A percentile compares a stretch with the other conserved stretches of the same genome.
These are phyloP conservation scores for Lepidotrigona ventralis DNA, from an alignment of 1,140 invertebrate species.

Conservation along the genomic window DNA sequence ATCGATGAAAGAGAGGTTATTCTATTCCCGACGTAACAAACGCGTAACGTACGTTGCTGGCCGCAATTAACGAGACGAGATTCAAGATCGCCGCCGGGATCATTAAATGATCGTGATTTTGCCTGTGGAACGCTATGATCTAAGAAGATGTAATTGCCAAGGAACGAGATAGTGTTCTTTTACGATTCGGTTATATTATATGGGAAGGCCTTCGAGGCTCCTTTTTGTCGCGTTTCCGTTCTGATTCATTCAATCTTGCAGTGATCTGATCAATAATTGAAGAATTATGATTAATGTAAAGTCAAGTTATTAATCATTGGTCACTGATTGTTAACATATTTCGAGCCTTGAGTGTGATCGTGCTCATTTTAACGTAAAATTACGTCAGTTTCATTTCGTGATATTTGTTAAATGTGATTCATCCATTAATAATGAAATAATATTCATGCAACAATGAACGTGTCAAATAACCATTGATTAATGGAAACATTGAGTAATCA, in stretches of 20 bases:
- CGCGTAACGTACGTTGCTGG: not conserved
- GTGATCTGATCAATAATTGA: too few relatives aligned
- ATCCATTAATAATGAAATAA: too few relatives aligned
- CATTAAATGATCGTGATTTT: not conserved
- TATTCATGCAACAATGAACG: too few relatives aligned
- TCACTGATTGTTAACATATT: too few relatives aligned
- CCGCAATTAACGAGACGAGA: constrained; percentile 25
- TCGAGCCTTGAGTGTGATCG: too few relatives aligned
- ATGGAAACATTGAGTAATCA: too few relatives aligned
- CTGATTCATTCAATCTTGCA: not conserved
- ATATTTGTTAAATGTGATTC: too few relatives aligned
- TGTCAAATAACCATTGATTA: too few relatives aligned
- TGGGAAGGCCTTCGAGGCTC: not conserved
- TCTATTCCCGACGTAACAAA: not conserved
- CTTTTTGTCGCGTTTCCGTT: not conserved
- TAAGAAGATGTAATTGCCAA: not conserved
- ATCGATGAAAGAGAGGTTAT: constrained; percentile 2
- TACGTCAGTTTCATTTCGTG: too few relatives aligned
- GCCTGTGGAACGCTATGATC: not conserved
- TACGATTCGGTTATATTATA: not conserved
- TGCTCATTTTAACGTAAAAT: too few relatives aligned
- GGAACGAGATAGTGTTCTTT: not conserved
- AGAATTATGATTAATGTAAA: too few relatives aligned
- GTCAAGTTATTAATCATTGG: too few relatives aligned
- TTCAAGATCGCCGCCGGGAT: not conserved